Conservation (phyloP, 2,888 invertebrate species). For the Amaurobius ferox region DNA sequence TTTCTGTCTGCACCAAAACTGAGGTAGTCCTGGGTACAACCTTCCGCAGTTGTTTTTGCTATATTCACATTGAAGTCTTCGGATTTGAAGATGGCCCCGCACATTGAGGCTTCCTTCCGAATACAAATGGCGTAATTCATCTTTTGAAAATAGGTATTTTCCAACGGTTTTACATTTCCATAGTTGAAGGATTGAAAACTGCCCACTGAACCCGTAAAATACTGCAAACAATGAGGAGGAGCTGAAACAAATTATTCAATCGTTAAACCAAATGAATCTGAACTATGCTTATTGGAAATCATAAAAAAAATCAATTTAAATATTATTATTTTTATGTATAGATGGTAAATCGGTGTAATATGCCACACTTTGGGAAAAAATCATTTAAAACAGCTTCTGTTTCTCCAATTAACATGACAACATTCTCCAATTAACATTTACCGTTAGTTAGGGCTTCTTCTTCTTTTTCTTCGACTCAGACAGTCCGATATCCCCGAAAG, state of each 20-base stretch:
- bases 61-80: constrained; percentile 55
- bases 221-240: constrained; percentile 82
- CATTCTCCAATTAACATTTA: no score
- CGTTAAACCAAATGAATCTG: no score
- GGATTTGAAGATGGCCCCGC: constrained; percentile 76
- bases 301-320: background rate
- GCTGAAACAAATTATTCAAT: constrained; percentile 59
- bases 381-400: no score
- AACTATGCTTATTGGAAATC: no score
- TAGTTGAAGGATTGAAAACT: constrained; percentile 90
- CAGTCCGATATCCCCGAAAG: no score
- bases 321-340: background rate
- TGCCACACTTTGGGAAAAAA: background rate
- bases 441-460: no score
- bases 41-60: background rate
- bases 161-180: constrained; percentile 80
- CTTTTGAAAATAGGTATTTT: constrained; percentile 44
- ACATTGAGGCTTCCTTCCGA: constrained; percentile 89
- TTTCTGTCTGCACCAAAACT: constrained; percentile 34
- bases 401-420: no score
- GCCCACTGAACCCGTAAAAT: constrained; percentile 88
- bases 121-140: constrained; percentile 93
- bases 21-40: constrained; percentile 37
- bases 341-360: background rate
- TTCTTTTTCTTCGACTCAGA: no score